Percentiles rank a stretch among this genome's conserved stretches.
Evolutionary conservation across 2,888 invertebrate genomes (phyloP).

Genomic region (Leptinotarsa peninsularis): DNA sequence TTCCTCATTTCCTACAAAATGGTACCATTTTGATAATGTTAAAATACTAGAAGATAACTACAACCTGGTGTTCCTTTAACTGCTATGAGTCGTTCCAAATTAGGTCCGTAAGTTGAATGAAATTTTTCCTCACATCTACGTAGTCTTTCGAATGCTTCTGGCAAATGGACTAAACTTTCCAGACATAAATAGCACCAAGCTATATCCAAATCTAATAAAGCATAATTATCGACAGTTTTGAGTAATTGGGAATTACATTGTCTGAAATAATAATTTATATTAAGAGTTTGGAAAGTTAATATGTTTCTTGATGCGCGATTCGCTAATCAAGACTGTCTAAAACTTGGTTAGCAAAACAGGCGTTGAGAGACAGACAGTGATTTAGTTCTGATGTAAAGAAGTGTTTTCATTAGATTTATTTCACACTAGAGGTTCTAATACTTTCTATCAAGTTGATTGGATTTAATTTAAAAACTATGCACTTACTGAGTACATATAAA

Average conservation of each 20-base stretch:
- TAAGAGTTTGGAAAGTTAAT: no score
- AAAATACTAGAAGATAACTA: conserved; percentile 23
- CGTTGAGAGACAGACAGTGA: no score
- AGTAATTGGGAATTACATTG: conserved; percentile 76
- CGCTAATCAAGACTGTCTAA: no score
- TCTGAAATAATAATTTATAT: conserved; percentile 62
- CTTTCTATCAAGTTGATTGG: no score
- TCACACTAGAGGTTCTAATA: no score
- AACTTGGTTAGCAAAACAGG: no score
- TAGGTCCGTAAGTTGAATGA: conserved; percentile 74
- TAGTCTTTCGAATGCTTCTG: conserved; percentile 79
- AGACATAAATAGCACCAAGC: conserved; percentile 91
- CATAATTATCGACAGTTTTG: conserved; percentile 84
- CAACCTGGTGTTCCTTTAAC: conserved; percentile 72
- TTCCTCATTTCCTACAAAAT: conserved; percentile 73
- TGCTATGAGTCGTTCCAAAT: conserved; percentile 72
- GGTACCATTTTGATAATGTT: conserved; percentile 5
- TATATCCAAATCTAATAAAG: conserved; percentile 84
- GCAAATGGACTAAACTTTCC: conserved; percentile 76
- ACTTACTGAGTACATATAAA: no score
- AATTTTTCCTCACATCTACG: conserved; percentile 76
- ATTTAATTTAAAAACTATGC: no score
- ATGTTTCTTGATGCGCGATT: no score
- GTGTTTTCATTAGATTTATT: no score
- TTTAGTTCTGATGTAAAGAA: no score